A percentile compares a stretch with the other conserved stretches of the same genome.
Evolutionary conservation across 2,113 vertebrate species (phyloP).

Genomic region (Pachycephala philippinensis): DNA sequence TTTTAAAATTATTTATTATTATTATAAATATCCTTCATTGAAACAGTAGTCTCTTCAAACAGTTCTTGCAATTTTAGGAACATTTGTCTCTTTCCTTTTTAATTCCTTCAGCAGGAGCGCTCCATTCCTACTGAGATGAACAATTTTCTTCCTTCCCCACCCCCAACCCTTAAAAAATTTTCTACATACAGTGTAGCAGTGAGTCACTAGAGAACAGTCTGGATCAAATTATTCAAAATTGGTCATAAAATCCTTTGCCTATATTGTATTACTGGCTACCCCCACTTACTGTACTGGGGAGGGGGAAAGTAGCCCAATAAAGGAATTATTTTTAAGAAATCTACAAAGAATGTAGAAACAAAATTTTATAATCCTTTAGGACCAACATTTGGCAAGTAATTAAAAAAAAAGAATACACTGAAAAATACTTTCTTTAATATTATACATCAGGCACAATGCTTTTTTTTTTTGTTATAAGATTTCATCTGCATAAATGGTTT

Average conservation of each 20-base stretch:
- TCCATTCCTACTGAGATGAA: slow-evolving; percentile 60
- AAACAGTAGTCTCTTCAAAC: slow-evolving; percentile 72
- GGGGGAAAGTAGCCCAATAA: slow-evolving; percentile 45
- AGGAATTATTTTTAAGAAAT: slow-evolving; percentile 67
- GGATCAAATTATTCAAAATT: slow-evolving; percentile 61
- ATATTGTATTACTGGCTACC: slow-evolving; percentile 68
- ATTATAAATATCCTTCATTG: slow-evolving; percentile 81
- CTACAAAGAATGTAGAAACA: slow-evolving; percentile 72
- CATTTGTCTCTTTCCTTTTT: slow-evolving; percentile 24
- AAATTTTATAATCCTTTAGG: slow-evolving; percentile 73
- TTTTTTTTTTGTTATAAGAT: slow-evolving; percentile 63
- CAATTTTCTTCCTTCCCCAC: slow-evolving; percentile 47
- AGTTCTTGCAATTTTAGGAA: slow-evolving; percentile 65
- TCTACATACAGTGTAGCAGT: slow-evolving; percentile 65
- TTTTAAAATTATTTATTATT: slow-evolving; percentile 9
- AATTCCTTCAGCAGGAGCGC: slow-evolving; percentile 51
- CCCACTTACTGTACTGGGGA: slow-evolving; percentile 58
- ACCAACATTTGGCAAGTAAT: slow-evolving; percentile 82
- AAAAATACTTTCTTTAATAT: slow-evolving; percentile 86
- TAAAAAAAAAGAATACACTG: slow-evolving; percentile 75
- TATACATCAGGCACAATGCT: slow-evolving; percentile 82
- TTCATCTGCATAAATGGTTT: slow-evolving; percentile 74
- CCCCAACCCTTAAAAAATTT: slow-evolving; percentile 54
- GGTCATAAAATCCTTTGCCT: slow-evolving; percentile 64
- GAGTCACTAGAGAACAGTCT: slow-evolving; percentile 67